Evolutionary conservation across 92 coral and sea anemone genomes (phyloP), one percentile per base, ranked within the genome.

Genomic region (Umimayanthus kanabou): DNA sequence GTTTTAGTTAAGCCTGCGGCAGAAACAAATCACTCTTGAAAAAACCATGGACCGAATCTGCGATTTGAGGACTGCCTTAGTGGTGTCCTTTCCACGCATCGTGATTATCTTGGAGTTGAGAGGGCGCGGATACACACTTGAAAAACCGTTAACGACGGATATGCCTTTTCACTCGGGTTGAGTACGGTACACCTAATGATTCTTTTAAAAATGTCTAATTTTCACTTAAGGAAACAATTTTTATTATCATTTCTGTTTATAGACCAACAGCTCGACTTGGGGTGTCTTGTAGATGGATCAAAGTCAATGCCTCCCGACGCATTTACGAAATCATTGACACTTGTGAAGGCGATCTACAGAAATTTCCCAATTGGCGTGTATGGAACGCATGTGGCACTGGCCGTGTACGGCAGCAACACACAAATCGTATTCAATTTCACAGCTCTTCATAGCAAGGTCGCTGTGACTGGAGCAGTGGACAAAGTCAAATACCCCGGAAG

Each of bases 371-470:
- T 94, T 13, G 92, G 95, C 8, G 85, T 89, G 77, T 93, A 90
- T 77, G 95, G 90, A 39, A 93, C 96, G 13, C 98, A 96, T 47
- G 96, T 96, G 40, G 98, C 93, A 13, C 80, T 96, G 47, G 96
- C 93, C 30, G 81, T 90, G 65, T 92, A 79, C 66, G 94, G 95
- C 16, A 49, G 84, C 45, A 77, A 73, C 5, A 80, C 94, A 4
- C 85, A 42, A 22, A 86, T 86, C 9, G 87, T 96, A 23, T 96
- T 96, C 82, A 86, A 92, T 79, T 90, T 94, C 20, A 92, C 82
- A 10, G 76, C 90, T 33, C 70, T 87, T 64, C 83, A 49, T 9
- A 81, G 69, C 58, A 91, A 89, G 61, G 79, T 82, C 43, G 79
- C 77, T 5, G 42, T 94, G 75, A 89, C 94, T 70, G 29, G 2